Evolutionary conservation across 2,797 vertebrate genomes (phyloP).

Genomic region (Rhynchotus rufescens): DNA sequence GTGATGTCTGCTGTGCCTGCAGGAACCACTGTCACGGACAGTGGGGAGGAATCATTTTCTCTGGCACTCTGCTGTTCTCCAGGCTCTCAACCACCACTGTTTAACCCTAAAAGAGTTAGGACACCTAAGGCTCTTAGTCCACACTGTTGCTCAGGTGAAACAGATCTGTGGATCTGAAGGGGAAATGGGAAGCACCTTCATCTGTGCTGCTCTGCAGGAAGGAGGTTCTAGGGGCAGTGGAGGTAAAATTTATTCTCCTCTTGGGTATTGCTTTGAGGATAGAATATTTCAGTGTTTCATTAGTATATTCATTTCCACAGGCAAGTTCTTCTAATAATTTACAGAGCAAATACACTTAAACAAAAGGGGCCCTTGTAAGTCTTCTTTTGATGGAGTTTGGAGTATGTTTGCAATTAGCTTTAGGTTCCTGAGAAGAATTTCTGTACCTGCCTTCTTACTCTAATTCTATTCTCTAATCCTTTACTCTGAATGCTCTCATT

Average conservation of each 20-base stretch:
- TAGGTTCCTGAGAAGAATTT: neutral
- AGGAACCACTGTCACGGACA: neutral
- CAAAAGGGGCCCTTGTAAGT: neutral
- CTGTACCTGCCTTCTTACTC: neutral
- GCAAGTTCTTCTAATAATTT: neutral
- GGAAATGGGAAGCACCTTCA: neutral
- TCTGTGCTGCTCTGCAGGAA: neutral
- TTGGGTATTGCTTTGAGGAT: neutral
- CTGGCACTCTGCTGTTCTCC: neutral
- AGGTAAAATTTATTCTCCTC: neutral
- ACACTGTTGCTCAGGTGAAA: neutral
- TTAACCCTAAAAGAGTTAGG: neutral
- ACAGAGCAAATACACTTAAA: neutral
- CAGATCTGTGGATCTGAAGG: neutral
- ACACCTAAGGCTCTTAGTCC: accelerated
- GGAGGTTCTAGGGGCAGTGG: neutral
- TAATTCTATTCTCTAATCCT: neutral
- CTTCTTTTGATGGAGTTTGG: neutral
- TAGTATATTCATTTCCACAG: neutral
- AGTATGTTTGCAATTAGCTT: neutral
- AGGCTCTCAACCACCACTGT: neutral
- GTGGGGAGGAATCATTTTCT: neutral
- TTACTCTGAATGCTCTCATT: neutral
- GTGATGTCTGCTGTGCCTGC: neutral
- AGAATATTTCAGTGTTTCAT: neutral